Percentiles rank a stretch among this genome's conserved stretches.
Conservation (phyloP, 2,113 vertebrate species). For the Todiramphus chloris region DNA sequence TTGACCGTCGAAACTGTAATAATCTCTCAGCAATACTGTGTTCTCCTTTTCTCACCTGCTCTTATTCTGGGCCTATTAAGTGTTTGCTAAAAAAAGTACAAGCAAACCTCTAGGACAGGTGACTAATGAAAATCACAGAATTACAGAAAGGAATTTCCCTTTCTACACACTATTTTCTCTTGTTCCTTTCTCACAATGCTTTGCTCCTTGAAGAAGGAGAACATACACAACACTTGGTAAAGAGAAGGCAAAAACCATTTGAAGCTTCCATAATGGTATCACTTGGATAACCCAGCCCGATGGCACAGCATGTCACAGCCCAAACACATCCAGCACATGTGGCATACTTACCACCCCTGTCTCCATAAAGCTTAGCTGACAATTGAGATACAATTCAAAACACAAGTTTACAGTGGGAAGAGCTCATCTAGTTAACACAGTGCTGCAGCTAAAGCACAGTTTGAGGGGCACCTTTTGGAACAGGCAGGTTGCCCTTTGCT, state of each 20-base stretch:
- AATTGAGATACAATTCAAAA: background rate
- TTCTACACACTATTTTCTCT: background rate
- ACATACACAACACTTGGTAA: background rate
- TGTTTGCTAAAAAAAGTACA: background rate
- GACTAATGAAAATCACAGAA: background rate
- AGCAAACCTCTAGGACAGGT: background rate
- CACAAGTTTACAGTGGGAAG: background rate
- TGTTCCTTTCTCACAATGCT: background rate
- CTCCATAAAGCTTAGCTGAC: background rate
- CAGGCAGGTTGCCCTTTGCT: background rate
- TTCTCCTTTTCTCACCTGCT: background rate
- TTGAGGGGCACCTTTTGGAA: background rate
- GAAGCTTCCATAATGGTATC: background rate
- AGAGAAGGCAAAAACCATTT: background rate
- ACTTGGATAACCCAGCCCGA: background rate
- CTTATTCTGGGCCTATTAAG: background rate
- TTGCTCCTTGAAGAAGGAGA: background rate
- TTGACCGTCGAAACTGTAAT: background rate
- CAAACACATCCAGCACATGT: background rate
- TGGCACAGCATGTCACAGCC: background rate
- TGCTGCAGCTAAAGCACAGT: background rate
- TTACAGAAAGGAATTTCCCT: background rate
- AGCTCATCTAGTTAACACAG: background rate
- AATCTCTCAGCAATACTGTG: background rate
- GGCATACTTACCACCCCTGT: background rate